Evolutionary conservation across 2,888 invertebrate genomes (phyloP).

Genomic region (Himalopsyche tibetana): DNA sequence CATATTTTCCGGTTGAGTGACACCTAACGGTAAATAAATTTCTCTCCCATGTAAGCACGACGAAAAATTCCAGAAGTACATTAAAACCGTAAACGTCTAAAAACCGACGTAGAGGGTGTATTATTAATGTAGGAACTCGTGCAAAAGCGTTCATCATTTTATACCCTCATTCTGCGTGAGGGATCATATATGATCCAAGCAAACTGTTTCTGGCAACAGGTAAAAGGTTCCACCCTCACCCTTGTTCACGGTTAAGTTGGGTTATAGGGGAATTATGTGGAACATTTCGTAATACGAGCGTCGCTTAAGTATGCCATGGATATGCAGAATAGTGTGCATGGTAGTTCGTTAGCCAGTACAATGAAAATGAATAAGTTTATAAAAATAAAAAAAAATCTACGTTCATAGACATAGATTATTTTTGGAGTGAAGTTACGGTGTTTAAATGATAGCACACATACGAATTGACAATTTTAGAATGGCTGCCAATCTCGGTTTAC

Average conservation of each 20-base stretch:
- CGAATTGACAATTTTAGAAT: too few species aligned
- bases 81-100: background rate
- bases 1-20: too few species aligned
- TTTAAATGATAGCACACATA: too few species aligned
- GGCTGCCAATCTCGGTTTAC: too few species aligned
- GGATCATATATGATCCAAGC: slow-evolving; percentile 6
- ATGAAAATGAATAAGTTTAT: too few species aligned
- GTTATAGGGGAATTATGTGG: slow-evolving; percentile 19
- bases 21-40: too few species aligned
- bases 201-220: slow-evolving; percentile 20
- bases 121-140: slow-evolving; percentile 14
- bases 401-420: too few species aligned
- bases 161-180: slow-evolving; percentile 15
- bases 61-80: background rate
- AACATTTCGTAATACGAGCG: background rate
- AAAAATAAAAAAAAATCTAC: too few species aligned
- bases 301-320: background rate
- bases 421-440: too few species aligned
- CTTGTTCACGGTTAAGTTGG: background rate
- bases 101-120: background rate
- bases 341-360: background rate
- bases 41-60: too few species aligned
- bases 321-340: background rate
- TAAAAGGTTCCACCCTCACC: slow-evolving; percentile 20
- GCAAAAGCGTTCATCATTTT: slow-evolving; percentile 21